Conservation (phyloP, 37 sponge, comb jelly and placozoan genomes). For the Beroe forskalii region DNA sequence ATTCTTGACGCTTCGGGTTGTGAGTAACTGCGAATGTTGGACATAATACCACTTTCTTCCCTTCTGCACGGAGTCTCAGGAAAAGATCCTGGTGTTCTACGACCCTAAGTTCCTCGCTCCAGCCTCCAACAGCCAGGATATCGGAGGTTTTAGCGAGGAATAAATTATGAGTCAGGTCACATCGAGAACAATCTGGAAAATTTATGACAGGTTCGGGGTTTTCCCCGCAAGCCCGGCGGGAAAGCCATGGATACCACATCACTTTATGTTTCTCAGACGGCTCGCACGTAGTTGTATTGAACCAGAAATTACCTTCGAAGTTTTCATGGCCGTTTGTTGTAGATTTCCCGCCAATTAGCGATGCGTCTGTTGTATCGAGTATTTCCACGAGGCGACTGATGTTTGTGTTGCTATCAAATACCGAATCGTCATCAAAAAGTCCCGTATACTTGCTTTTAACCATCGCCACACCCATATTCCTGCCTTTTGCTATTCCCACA, state of each 20-base stretch:
- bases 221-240: not conserved
- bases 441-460: not conserved
- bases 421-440: not conserved
- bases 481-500: not conserved
- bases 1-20: too few species aligned
- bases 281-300: not conserved
- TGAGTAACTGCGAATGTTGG: not conserved
- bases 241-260: not conserved
- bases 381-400: not conserved
- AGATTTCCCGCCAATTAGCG: not conserved
- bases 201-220: not conserved
- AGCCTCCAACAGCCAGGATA: not conserved
- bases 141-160: not conserved
- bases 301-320: not conserved
- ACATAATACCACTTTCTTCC: not conserved
- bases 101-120: constrained; percentile 12
- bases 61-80: not conserved
- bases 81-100: not conserved
- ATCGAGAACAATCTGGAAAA: not conserved
- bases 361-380: not conserved
- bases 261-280: too few species aligned
- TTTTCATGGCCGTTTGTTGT: not conserved
- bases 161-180: not conserved
- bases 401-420: not conserved
- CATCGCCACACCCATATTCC: not conserved